Evolutionary conservation across 2,113 vertebrate genomes (phyloP).

Genomic region (Mellivora capensis): DNA sequence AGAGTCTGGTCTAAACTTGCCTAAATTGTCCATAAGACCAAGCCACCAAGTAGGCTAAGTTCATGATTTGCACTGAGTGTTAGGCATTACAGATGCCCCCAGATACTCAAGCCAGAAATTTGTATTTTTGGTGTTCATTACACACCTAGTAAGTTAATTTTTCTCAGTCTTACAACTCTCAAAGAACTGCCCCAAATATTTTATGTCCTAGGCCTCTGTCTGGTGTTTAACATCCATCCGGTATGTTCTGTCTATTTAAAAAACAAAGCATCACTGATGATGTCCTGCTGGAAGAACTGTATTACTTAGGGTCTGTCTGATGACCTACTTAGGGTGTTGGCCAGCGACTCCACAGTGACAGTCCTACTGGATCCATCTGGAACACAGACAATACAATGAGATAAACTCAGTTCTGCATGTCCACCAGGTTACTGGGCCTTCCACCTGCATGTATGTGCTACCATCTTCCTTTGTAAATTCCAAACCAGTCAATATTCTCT

Average conservation of each 20-base stretch:
- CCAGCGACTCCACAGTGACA: not conserved
- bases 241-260: not conserved
- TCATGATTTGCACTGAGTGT: not conserved
- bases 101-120: not conserved
- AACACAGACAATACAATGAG: not conserved
- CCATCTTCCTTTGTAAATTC: not conserved
- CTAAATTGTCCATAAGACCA: not conserved
- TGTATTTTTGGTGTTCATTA: not conserved
- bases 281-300: not conserved
- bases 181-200: not conserved
- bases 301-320: not conserved
- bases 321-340: not conserved
- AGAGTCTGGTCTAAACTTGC: not conserved
- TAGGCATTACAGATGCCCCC: not conserved
- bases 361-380: too few relatives aligned
- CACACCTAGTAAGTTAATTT: not conserved
- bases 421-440: not conserved
- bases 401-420: not conserved
- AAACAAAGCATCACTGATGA: not conserved
- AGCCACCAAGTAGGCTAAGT: not conserved
- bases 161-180: not conserved
- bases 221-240: not conserved
- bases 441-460: not conserved
- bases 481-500: not conserved
- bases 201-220: not conserved